phyloP scores from a whole-genome alignment of 1,140 invertebrate species.

The Copidosoma floridanum region DNA sequence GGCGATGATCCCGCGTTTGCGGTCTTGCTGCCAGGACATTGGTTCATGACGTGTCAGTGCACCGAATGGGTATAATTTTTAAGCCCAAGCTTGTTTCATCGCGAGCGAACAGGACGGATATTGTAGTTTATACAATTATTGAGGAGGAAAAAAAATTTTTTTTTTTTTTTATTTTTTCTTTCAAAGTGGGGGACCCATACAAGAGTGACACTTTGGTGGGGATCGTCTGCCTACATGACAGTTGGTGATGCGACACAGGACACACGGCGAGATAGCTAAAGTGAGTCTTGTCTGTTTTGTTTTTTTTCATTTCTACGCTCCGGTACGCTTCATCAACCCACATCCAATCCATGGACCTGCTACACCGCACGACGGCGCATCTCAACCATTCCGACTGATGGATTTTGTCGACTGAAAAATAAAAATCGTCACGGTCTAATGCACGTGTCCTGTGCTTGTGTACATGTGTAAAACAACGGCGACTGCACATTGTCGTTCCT shows the following conservation, averaged over 20 bases:
- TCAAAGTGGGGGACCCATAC: too few relatives aligned
- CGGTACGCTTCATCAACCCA: slow-evolving; percentile 13
- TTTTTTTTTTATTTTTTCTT: too few relatives aligned
- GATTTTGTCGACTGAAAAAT: background rate
- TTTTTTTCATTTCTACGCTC: slow-evolving; percentile 10
- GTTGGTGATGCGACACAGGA: background rate
- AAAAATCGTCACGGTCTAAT: too few relatives aligned
- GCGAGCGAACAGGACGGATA: too few relatives aligned
- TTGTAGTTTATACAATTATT: too few relatives aligned
- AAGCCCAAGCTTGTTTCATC: too few relatives aligned
- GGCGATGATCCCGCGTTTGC: too few relatives aligned
- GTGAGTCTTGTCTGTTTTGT: slow-evolving; percentile 25
- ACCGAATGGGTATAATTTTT: too few relatives aligned
- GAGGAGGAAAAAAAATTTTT: too few relatives aligned
- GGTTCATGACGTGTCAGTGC: too few relatives aligned
- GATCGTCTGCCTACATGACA: background rate
- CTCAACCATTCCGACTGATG: background rate
- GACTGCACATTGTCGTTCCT: slow-evolving; percentile 34
- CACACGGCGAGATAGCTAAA: slow-evolving; percentile 23
- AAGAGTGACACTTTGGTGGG: background rate
- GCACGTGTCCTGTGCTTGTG: too few relatives aligned
- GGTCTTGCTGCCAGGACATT: too few relatives aligned
- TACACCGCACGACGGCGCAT: background rate
- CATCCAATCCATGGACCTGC: slow-evolving; percentile 27
- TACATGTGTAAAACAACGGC: slow-evolving; percentile 14